A percentile compares a stretch with the other conserved stretches of the same genome.
phyloP scores from a whole-genome alignment of 2,113 vertebrate genomes.

The Heptranchias perlo region DNA sequence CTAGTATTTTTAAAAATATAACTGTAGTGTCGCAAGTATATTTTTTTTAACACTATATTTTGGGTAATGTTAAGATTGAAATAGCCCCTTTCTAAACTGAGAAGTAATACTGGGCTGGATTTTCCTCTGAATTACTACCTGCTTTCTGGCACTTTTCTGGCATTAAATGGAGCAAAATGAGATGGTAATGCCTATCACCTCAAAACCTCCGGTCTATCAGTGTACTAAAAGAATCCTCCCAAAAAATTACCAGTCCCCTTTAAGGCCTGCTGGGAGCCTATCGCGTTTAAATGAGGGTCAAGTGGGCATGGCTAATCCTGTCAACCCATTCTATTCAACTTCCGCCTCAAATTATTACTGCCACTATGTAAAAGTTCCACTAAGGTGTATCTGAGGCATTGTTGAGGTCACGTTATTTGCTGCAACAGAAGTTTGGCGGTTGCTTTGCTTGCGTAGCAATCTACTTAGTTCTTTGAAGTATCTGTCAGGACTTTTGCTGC shows the following conservation, averaged over 20 bases:
- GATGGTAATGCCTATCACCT: neutral
- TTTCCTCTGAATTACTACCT: no score
- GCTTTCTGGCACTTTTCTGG: neutral
- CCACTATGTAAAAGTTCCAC: neutral
- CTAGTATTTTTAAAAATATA: neutral
- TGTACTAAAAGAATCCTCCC: neutral
- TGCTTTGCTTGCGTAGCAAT: neutral
- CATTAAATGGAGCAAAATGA: neutral
- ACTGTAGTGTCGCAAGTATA: neutral
- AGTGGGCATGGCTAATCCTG: neutral
- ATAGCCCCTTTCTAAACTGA: neutral
- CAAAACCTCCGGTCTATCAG: neutral
- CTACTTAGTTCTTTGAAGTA: neutral
- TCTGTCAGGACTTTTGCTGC: neutral
- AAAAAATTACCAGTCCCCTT: neutral
- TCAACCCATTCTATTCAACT: neutral
- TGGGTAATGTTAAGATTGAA: neutral
- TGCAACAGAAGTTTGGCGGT: neutral
- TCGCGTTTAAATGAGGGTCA: neutral
- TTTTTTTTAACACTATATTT: neutral
- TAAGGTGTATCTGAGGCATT: neutral
- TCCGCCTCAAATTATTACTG: neutral
- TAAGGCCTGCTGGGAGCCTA: neutral
- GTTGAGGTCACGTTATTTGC: neutral
- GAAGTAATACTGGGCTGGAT: neutral